Conservation (phyloP, 2,113 vertebrate genomes). For the Catharus fuscescens region DNA sequence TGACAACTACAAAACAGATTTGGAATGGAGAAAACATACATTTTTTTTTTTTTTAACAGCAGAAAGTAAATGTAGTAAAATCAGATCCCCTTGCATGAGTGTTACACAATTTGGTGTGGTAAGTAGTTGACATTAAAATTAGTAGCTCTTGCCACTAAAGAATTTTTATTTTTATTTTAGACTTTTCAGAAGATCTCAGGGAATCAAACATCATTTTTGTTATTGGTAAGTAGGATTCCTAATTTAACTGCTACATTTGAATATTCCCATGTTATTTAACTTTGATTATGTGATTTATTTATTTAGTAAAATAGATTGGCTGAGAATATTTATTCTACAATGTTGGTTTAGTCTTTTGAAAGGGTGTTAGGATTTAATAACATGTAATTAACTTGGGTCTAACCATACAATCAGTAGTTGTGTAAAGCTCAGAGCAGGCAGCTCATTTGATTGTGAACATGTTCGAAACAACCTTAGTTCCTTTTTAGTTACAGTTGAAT, state of each 20-base stretch:
- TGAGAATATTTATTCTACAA: not conserved
- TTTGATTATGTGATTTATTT: not conserved
- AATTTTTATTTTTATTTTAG: conserved; percentile 67
- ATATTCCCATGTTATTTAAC: not conserved
- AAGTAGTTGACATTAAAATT: not conserved
- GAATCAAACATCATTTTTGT: conserved; percentile 92
- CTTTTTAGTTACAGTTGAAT: not conserved
- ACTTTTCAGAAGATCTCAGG: conserved; percentile 82
- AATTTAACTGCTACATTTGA: not conserved
- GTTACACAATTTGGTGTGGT: not conserved
- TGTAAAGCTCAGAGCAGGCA: not conserved
- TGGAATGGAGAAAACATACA: not conserved
- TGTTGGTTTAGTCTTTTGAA: not conserved
- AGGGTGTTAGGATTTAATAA: not conserved
- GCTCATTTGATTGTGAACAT: not conserved
- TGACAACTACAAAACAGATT: not conserved
- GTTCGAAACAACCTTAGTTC: not conserved
- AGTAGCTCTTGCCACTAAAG: conserved; percentile 1
- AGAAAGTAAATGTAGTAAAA: not conserved
- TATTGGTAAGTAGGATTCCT: conserved; percentile 82
- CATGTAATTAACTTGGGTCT: not conserved
- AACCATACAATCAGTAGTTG: not conserved
- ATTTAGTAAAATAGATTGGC: not conserved
- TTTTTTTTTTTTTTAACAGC: not conserved
- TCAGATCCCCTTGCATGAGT: not conserved